phyloP scores from a whole-genome alignment of 2,113 vertebrate genomes.

The Sus scrofa region DNA sequence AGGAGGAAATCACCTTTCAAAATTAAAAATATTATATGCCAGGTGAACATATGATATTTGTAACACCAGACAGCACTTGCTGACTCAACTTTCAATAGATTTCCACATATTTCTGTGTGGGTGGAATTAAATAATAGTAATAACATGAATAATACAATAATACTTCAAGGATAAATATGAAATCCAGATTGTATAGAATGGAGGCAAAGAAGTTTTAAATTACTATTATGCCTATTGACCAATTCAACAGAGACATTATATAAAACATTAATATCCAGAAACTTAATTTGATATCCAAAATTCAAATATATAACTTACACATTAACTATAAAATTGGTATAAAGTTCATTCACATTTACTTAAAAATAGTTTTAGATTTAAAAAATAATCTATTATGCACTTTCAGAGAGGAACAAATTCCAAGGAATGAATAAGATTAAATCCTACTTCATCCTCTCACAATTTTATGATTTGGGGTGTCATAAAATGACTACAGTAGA shows the following conservation, averaged over 20 bases:
- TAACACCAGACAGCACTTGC: background rate
- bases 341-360: background rate
- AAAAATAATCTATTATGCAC: conserved; percentile 19
- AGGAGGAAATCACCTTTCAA: conserved; percentile 48
- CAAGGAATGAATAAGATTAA: conserved; percentile 49
- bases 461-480: conserved; percentile 28
- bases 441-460: background rate
- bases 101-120: background rate
- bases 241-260: background rate
- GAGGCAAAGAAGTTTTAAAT: conserved; percentile 32
- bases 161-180: conserved; percentile 39
- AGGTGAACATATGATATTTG: conserved; percentile 26
- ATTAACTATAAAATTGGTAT: background rate
- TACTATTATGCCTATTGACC: background rate
- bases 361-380: background rate
- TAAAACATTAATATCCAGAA: conserved; percentile 14
- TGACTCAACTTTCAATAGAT: conserved; percentile 39
- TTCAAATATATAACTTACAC: conserved; percentile 36
- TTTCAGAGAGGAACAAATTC: background rate
- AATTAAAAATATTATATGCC: conserved; percentile 46
- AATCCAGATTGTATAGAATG: background rate
- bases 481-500: conserved; percentile 18
- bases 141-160: background rate
- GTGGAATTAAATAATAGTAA: conserved; percentile 30
- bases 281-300: background rate